A percentile compares a stretch with the other conserved stretches of the same genome.
Evolutionary conservation across 2,113 vertebrate species (phyloP).

Genomic region (Salvelinus fontinalis): DNA sequence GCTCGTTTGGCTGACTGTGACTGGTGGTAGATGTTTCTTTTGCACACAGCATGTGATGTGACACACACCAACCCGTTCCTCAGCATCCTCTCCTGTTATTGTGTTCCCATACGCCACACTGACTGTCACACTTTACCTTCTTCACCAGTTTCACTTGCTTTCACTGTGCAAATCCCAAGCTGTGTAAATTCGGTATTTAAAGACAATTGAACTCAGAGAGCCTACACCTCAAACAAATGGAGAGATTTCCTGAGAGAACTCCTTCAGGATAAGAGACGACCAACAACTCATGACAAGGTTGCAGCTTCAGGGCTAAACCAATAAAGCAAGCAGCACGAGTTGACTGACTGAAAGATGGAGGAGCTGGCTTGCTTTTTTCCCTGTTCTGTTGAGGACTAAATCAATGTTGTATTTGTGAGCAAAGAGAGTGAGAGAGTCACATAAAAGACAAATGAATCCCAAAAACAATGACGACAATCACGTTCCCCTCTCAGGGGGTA

Average conservation of each 20-base stretch:
- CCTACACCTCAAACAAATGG: conserved; percentile 42
- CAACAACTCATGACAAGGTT: conserved; percentile 29
- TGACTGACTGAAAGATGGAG: conserved; percentile 36
- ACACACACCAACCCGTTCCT: conserved; percentile 42
- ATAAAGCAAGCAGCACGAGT: conserved; percentile 24
- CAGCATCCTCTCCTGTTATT: conserved; percentile 50
- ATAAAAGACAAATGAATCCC: conserved; percentile 60
- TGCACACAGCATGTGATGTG: conserved; percentile 65
- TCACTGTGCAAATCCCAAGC: conserved; percentile 56
- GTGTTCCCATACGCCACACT: conserved; percentile 46
- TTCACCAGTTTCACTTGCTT: conserved; percentile 41
- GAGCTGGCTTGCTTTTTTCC: conserved; percentile 38
- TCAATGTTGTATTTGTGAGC: conserved; percentile 60
- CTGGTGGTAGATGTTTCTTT: conserved; percentile 51
- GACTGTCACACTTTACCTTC: conserved; percentile 35
- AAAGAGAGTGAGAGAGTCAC: conserved; percentile 55
- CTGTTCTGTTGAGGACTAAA: conserved; percentile 33
- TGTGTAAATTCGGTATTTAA: conserved; percentile 69
- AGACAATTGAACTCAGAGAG: conserved; percentile 43
- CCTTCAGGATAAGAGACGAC: conserved; percentile 45
- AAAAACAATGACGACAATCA: conserved; percentile 78
- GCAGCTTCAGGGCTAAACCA: conserved; percentile 29
- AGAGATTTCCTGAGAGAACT: conserved; percentile 38
- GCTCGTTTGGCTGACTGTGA: conserved; percentile 61
- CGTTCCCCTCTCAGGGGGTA: conserved; percentile 53